Conservation (phyloP, 2,113 vertebrate genomes). For the Elgaria multicarinata region DNA sequence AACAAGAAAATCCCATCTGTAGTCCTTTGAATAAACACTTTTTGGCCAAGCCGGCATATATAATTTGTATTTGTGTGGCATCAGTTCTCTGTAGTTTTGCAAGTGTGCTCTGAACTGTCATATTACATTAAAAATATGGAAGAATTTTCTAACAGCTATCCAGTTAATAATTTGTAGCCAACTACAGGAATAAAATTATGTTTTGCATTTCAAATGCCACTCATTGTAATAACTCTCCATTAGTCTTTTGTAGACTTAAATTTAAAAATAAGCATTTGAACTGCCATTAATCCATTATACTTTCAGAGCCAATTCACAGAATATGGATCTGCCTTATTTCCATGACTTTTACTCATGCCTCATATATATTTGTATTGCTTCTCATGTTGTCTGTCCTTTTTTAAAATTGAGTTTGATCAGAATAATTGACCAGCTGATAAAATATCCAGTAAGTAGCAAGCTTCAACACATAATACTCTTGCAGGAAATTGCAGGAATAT, state of each 20-base stretch:
- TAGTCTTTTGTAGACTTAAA: background rate
- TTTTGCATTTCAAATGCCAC: constrained; percentile 45
- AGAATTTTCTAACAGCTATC: constrained; percentile 31
- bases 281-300: background rate
- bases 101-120: constrained; percentile 37
- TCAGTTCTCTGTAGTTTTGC: constrained; percentile 32
- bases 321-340: background rate
- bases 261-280: background rate
- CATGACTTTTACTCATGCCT: background rate
- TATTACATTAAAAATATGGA: constrained; percentile 33
- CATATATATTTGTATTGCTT: background rate
- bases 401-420: background rate
- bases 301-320: background rate
- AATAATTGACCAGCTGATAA: background rate
- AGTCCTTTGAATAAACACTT: constrained; percentile 8
- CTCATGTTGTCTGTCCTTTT: background rate
- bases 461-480: background rate
- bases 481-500: background rate
- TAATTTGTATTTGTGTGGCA: constrained; percentile 21
- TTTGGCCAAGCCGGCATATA: background rate
- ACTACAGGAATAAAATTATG: constrained; percentile 55
- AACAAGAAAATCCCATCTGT: background rate
- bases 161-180: constrained; percentile 46
- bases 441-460: background rate
- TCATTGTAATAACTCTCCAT: constrained; percentile 15